Evolutionary conservation across 2,888 invertebrate genomes (phyloP).

Genomic region (Lacanobia oleracea): DNA sequence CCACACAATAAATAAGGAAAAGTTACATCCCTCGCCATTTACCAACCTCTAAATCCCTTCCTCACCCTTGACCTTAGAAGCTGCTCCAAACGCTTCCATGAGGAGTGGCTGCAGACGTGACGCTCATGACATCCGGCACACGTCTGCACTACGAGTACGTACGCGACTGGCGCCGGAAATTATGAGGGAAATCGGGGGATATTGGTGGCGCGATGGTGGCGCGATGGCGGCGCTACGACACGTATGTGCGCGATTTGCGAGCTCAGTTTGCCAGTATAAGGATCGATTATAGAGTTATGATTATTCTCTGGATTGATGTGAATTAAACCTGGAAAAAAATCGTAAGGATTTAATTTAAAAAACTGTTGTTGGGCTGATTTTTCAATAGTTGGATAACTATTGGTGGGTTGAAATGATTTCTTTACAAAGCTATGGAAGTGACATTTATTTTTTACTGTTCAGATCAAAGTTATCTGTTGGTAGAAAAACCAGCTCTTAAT

Average conservation of each 20-base stretch:
- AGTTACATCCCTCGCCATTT: not conserved
- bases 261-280: not conserved
- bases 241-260: slow-evolving; percentile 6
- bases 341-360: not conserved
- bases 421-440: too few species aligned
- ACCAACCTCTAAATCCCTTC: not conserved
- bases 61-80: slow-evolving; percentile 24
- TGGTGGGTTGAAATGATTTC: not conserved
- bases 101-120: slow-evolving; percentile 27
- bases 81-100: slow-evolving; percentile 20
- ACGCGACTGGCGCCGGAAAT: slow-evolving; percentile 55
- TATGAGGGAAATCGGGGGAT: slow-evolving; percentile 59
- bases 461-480: too few species aligned
- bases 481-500: too few species aligned
- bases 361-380: not conserved
- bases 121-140: slow-evolving; percentile 52
- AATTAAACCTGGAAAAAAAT: not conserved
- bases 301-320: not conserved
- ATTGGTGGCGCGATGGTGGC: slow-evolving; percentile 56
- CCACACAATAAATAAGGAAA: not conserved
- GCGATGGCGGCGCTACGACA: slow-evolving; percentile 19
- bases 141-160: slow-evolving; percentile 34
- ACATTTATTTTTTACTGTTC: too few species aligned
- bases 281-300: slow-evolving; percentile 10
- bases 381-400: too few species aligned